phyloP scores from a whole-genome alignment of 1,140 invertebrate species.

The Aphelenchoides avenae region DNA sequence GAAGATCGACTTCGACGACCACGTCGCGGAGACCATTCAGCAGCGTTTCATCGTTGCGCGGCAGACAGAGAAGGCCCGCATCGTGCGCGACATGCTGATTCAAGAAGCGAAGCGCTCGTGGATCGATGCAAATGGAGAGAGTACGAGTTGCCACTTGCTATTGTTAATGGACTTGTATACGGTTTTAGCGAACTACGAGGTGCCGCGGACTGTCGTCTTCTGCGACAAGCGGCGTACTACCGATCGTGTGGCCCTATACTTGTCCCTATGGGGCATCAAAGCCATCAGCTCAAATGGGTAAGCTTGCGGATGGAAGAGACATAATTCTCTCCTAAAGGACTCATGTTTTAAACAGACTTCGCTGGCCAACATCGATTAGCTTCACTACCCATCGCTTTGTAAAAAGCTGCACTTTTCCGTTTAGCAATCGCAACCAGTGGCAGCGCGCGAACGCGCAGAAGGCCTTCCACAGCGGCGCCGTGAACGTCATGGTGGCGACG shows the following conservation, averaged over 20 bases:
- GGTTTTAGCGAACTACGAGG: too few relatives aligned
- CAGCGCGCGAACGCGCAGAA: constrained; percentile 20
- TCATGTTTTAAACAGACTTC: background rate
- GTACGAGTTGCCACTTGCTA: constrained; percentile 17
- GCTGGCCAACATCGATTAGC: background rate
- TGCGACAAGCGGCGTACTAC: too few relatives aligned
- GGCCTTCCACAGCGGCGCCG: constrained; percentile 14
- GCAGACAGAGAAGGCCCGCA: background rate
- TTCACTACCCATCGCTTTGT: background rate
- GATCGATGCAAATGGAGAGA: constrained; percentile 18
- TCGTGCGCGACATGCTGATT: background rate
- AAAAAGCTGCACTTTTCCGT: background rate
- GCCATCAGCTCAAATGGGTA: constrained; percentile 21
- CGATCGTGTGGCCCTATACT: constrained; percentile 14
- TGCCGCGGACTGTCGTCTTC: too few relatives aligned
- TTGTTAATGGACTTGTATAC: constrained; percentile 12
- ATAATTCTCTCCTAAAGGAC: too few relatives aligned
- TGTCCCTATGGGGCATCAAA: constrained; percentile 6
- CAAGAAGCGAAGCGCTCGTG: background rate
- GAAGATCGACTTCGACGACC: constrained; percentile 15
- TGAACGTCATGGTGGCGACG: constrained; percentile 23
- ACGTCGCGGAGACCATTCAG: constrained; percentile 18
- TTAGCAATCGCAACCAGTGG: constrained; percentile 29
- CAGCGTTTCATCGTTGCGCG: constrained; percentile 22
- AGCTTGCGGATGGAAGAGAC: background rate